These are phyloP conservation scores for Anodontia alba DNA, from an alignment of 2,888 invertebrate species.

Conservation along the genomic window DNA sequence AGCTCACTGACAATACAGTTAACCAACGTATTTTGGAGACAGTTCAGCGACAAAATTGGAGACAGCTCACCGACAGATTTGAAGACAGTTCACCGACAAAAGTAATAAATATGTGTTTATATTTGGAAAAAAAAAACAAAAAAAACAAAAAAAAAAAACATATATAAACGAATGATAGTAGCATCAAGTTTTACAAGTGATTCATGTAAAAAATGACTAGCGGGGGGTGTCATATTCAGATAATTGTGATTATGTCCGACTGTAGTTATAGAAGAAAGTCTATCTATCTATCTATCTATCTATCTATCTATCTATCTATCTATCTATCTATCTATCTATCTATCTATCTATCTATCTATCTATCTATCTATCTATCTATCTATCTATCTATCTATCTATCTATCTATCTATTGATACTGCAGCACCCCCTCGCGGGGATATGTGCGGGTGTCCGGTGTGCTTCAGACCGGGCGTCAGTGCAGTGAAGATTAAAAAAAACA, in stretches of 20 bases:
- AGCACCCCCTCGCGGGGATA: not conserved
- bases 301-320: constrained; percentile 15
- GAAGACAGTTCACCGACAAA: too few species aligned
- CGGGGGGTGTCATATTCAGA: not conserved
- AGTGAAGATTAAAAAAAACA: too few species aligned
- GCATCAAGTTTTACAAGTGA: too few species aligned
- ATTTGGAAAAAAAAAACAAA: too few species aligned
- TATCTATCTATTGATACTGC: not conserved
- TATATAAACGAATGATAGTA: too few species aligned
- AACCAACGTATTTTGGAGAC: too few species aligned
- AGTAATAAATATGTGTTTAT: too few species aligned
- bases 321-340: constrained; percentile 11
- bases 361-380: not conserved
- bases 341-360: constrained; percentile 4
- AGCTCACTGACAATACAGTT: too few species aligned
- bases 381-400: not conserved
- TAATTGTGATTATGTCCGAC: not conserved
- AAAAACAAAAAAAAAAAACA: not conserved
- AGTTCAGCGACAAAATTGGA: too few species aligned
- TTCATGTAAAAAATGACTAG: too few species aligned
- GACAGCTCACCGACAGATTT: too few species aligned
- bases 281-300: constrained; percentile 2
- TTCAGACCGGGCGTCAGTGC: too few species aligned
- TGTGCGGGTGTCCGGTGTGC: not conserved
- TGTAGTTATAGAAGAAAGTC: not conserved